These are phyloP conservation scores for Apis florea DNA, from an alignment of 1,140 invertebrate species.

Conservation along the genomic window DNA sequence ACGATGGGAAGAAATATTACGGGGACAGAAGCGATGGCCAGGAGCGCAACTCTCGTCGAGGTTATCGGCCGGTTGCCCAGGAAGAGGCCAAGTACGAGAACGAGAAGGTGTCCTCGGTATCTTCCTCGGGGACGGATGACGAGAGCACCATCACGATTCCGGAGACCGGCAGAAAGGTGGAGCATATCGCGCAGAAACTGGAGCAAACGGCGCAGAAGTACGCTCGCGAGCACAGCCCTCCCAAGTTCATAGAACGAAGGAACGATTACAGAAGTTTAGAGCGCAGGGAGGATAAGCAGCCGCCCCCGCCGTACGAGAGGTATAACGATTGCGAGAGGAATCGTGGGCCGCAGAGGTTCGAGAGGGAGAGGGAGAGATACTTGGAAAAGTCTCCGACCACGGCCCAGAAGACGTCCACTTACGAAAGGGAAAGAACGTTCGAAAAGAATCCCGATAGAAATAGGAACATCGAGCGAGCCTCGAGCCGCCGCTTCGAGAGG, in stretches of 20 bases:
- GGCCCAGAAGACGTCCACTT: slow-evolving; percentile 64
- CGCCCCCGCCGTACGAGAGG: slow-evolving; percentile 24
- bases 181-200: slow-evolving; percentile 78
- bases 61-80: slow-evolving; percentile 23
- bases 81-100: slow-evolving; percentile 73
- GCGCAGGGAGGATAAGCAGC: slow-evolving; percentile 57
- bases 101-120: slow-evolving; percentile 71
- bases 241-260: slow-evolving; percentile 74
- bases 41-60: slow-evolving; percentile 34
- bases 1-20: slow-evolving; percentile 44
- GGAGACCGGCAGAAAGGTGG: slow-evolving; percentile 77
- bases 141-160: slow-evolving; percentile 77
- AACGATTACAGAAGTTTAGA: slow-evolving; percentile 71
- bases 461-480: slow-evolving; percentile 63
- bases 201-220: slow-evolving; percentile 80
- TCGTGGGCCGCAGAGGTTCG: slow-evolving; percentile 28
- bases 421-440: slow-evolving; percentile 69
- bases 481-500: slow-evolving; percentile 73
- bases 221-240: slow-evolving; percentile 76
- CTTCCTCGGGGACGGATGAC: slow-evolving; percentile 75
- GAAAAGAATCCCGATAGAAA: slow-evolving; percentile 73
- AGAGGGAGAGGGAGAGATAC: slow-evolving; percentile 68
- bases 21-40: slow-evolving; percentile 43
- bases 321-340: slow-evolving; percentile 43
- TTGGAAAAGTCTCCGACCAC: slow-evolving; percentile 64